phyloP scores from a whole-genome alignment of 2,888 invertebrate genomes.

The Aromia moschata region DNA sequence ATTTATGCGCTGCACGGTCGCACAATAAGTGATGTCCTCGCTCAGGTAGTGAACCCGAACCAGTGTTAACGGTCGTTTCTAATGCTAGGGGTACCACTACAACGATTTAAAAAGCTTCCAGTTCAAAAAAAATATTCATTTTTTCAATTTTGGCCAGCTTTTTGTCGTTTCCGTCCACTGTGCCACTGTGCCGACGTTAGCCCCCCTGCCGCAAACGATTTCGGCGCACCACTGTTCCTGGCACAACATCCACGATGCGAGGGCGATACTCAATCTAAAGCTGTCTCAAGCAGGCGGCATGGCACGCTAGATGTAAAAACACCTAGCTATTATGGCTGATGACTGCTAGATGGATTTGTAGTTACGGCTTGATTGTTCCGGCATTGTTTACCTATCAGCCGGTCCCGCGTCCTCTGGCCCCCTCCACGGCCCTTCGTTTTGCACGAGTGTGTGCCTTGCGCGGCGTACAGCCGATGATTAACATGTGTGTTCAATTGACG shows the following conservation, averaged over 20 bases:
- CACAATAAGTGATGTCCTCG: too few species aligned
- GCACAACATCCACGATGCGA: constrained; percentile 29
- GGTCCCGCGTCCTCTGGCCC: constrained; percentile 18
- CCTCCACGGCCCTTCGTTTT: neutral
- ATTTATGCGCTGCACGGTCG: too few species aligned
- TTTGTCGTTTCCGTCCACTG: too few species aligned
- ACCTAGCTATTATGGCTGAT: constrained; percentile 59
- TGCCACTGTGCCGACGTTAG: too few species aligned
- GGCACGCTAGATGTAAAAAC: constrained; percentile 53
- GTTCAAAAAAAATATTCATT: too few species aligned
- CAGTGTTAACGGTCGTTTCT: too few species aligned
- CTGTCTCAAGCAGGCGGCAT: constrained; percentile 57
- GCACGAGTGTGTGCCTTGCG: neutral
- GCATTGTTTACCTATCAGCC: constrained; percentile 60
- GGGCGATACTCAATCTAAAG: constrained; percentile 59
- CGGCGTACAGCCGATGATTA: constrained; percentile 15
- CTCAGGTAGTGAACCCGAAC: too few species aligned
- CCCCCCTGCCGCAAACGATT: too few species aligned
- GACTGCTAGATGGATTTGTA: constrained; percentile 59
- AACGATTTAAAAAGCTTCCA: too few species aligned
- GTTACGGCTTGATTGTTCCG: constrained; percentile 58
- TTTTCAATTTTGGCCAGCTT: too few species aligned
- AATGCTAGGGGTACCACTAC: too few species aligned
- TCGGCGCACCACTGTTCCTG: neutral
- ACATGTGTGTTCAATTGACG: constrained; percentile 25